phyloP scores from a whole-genome alignment of 1,140 invertebrate species.

The Campodea augens region DNA sequence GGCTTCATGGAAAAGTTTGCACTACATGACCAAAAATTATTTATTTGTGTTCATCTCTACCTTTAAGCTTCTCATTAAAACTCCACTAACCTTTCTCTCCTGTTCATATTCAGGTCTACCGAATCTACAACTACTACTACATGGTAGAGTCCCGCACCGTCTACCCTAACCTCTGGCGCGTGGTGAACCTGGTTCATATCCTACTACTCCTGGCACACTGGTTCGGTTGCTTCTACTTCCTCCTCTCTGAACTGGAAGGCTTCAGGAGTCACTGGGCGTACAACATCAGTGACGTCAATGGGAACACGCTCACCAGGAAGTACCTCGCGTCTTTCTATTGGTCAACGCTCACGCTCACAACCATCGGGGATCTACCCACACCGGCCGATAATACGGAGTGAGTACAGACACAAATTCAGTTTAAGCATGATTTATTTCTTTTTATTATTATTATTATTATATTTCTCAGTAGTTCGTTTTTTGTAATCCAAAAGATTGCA shows the following conservation, averaged over 20 bases:
- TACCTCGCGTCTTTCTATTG: constrained; percentile 88
- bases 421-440: background rate
- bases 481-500: too few relatives aligned
- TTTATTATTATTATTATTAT: constrained; percentile 8
- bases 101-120: constrained; percentile 49
- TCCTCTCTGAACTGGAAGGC: constrained; percentile 76
- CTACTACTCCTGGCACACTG: constrained; percentile 85
- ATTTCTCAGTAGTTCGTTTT: too few relatives aligned
- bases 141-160: constrained; percentile 88
- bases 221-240: constrained; percentile 94
- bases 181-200: constrained; percentile 85
- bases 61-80: too few relatives aligned
- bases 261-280: constrained; percentile 86
- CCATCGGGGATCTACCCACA: constrained; percentile 83
- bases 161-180: constrained; percentile 90
- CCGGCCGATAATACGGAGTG: constrained; percentile 89
- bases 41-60: too few relatives aligned
- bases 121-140: constrained; percentile 82
- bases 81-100: too few relatives aligned
- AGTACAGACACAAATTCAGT: constrained; percentile 45
- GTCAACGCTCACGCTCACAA: constrained; percentile 91
- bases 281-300: constrained; percentile 66
- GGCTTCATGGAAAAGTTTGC: too few relatives aligned
- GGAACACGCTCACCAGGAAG: constrained; percentile 68
- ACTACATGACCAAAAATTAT: too few relatives aligned